Base-by-base conservation (phyloP, 2,113 vertebrate species). In the Mirza zaza region DNA sequence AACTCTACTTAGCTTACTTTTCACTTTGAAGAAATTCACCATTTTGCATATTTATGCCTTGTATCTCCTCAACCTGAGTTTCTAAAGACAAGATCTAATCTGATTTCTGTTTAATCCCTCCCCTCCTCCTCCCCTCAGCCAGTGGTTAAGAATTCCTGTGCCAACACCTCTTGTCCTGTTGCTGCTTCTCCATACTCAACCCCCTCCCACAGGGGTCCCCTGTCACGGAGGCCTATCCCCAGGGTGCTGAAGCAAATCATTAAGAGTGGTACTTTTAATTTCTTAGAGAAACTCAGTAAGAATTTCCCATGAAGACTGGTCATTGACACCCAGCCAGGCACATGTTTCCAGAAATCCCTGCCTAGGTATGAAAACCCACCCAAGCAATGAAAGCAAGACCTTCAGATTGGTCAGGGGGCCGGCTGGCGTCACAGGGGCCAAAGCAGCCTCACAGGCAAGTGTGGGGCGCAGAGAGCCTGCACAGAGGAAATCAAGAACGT, bases 281-380 rank as follows among this genome's bases (percentile, higher is more conserved):
- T 45, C 67, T 92, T 52, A 50, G 20, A 88, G 70, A 87, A 92
- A 68, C 23, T 39, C 0, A 36, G 2, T 14, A 81, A 95, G 67
- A 89, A 83, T 87, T 75, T 87, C 36, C 84, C 77, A 42, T 11
- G 55, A 94, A 95, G 61, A 77, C 63, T 48, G 27, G 8, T 57
- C 70, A 68, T 6, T 87, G 68, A 57, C 45, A 42, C 61, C 25
- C 68, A 61, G 29, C 55, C 17, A 61, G 83, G 55, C 42, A 21
- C 45, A 34, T 68, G 61, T 73, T 82, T 48, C 50, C 77, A 77
- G 32, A 94, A 90, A 79, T 86, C 73, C 80, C 25, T 84, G 20
- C 45, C 48, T 63, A 65, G 39, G 27, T 36, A n/a, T 20, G 32
- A 93, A 95, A 86, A 90, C 21, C 45, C 48, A 65, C 15, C 42